Conservation (phyloP, 2,113 vertebrate species). For the Eublepharis macularius region DNA sequence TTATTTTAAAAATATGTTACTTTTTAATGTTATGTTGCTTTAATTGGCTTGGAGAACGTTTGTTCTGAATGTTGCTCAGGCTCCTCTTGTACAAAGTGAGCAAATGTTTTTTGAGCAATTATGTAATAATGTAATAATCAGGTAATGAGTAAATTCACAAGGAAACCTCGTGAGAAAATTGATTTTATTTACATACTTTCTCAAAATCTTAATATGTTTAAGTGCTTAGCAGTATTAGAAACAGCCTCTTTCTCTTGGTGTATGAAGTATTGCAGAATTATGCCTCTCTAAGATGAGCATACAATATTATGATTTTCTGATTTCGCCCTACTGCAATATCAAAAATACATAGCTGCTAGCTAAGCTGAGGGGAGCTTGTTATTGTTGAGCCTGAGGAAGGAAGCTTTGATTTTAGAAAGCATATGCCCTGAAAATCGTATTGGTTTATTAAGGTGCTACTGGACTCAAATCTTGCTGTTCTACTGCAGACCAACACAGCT, state of each 20-base stretch:
- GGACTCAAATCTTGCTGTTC: too few relatives aligned
- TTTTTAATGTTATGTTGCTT: constrained; percentile 1
- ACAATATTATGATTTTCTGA: constrained; percentile 67
- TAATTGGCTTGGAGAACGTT: constrained; percentile 20
- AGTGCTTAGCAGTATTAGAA: constrained; percentile 37
- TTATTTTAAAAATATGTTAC: background rate
- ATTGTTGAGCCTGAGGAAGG: too few relatives aligned
- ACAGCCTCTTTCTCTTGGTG: constrained; percentile 47
- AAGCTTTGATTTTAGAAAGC: too few relatives aligned
- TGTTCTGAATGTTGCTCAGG: constrained; percentile 24
- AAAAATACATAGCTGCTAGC: constrained; percentile 64
- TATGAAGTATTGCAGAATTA: constrained; percentile 59
- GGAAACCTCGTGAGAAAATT: constrained; percentile 62
- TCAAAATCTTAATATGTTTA: constrained; percentile 51
- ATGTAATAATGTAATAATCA: constrained; percentile 48
- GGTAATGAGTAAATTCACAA: constrained; percentile 54
- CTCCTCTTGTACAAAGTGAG: background rate
- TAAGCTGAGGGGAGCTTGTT: too few relatives aligned
- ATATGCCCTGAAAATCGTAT: too few relatives aligned
- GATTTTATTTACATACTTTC: constrained; percentile 62
- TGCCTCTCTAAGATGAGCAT: constrained; percentile 60
- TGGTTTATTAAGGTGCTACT: too few relatives aligned
- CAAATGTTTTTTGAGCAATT: constrained; percentile 19
- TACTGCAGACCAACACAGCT: too few relatives aligned
- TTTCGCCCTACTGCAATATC: constrained; percentile 66